Base-by-base conservation (phyloP, 2,113 vertebrate species). In the Channa argus region DNA sequence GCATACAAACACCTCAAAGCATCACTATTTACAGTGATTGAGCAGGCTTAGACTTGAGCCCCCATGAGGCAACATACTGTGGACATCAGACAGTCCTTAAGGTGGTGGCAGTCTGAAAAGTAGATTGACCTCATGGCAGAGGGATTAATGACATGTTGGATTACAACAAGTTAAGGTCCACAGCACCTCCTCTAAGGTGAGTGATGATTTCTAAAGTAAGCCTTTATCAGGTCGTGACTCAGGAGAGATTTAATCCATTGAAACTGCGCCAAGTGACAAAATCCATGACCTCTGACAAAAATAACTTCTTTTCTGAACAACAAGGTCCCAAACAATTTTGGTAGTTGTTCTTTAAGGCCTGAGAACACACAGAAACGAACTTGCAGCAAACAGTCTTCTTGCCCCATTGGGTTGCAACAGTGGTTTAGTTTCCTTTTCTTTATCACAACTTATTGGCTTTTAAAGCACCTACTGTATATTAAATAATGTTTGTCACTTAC, bases 121-220 rank as follows among this genome's bases (percentile, higher is more conserved):
- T 14, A 67, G 83, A 78, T 52, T 71, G 51, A 77, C 15, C 9
- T 55, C 9, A 52, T 3, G 1, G 37, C 64, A 50, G 45, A 46
- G 47, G 69, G 86, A 86, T 87, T 88, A 87, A 63, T 79, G 88
- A 69, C 44, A 41, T 4, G 0, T n/a, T 56, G 79, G 88, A 76
- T 91, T 88, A 86, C 24, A 60, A 85, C 63, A 13, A 41, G 15
- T 61, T 45, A 39, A 59, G 56, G 34, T 44, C 44, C 41, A 11
- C 58, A 39, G 50, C 51, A 46, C 15, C 8, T 13, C 14, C n/a
- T 60, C 72, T 38, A 75, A 61, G 63, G 58, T 90, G 92, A 72
- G 69, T 66, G 9, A 87, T 89, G 77, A 94, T 52, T 24, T 69
- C 91, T 66, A 95, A 95, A 49, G 88, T 24, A 46, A 63, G 93